A percentile compares a stretch with the other conserved stretches of the same genome.
These are phyloP conservation scores for Busarellus nigricollis DNA, from an alignment of 2,797 vertebrate species.

Conservation along the genomic window DNA sequence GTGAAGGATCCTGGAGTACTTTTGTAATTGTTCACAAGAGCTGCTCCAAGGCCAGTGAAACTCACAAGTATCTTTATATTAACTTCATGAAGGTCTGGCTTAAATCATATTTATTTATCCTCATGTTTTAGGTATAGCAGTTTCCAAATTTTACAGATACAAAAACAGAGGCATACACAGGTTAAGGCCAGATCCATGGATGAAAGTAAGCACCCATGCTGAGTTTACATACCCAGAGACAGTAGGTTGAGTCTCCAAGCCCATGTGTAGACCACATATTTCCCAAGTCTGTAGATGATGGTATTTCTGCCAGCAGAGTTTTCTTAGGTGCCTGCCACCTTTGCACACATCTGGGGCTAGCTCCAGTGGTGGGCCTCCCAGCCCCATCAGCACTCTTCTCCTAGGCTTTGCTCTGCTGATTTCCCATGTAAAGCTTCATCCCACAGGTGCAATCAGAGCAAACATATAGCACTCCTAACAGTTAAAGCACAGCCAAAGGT, in stretches of 20 bases:
- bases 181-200: background rate
- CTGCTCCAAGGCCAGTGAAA: background rate
- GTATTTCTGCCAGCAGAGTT: background rate
- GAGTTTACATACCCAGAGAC: background rate
- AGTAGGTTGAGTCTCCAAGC: background rate
- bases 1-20: background rate
- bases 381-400: background rate
- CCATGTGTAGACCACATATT: background rate
- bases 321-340: background rate
- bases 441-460: background rate
- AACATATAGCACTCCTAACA: background rate
- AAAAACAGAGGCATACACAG: background rate
- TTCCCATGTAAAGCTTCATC: background rate
- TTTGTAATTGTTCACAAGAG: background rate
- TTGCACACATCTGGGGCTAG: background rate
- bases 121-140: background rate
- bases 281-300: background rate
- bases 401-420: background rate
- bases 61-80: background rate
- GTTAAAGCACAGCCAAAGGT: background rate
- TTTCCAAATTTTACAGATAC: background rate
- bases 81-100: background rate
- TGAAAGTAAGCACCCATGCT: background rate
- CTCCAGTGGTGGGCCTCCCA: background rate
- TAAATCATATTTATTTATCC: background rate